These are phyloP conservation scores for Hiodon tergisus DNA, from an alignment of 2,113 vertebrate species.

Conservation along the genomic window DNA sequence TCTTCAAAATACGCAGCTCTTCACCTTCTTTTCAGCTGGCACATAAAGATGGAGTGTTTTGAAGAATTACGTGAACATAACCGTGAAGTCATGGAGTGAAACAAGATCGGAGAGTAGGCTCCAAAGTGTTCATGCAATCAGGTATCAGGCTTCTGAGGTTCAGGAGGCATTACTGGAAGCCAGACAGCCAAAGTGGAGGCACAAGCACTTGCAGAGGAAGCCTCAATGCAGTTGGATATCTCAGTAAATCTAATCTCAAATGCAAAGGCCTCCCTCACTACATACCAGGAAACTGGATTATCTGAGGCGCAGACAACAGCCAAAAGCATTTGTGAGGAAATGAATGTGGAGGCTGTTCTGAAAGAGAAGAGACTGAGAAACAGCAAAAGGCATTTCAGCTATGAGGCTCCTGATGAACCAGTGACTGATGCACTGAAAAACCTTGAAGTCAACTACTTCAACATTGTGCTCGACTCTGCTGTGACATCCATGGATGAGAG, in stretches of 20 bases:
- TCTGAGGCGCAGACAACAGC: slow-evolving; percentile 25
- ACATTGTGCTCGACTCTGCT: slow-evolving; percentile 10
- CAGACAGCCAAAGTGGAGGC: slow-evolving; percentile 10
- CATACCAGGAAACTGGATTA: slow-evolving; percentile 27
- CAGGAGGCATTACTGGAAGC: slow-evolving; percentile 9
- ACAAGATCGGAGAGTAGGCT: slow-evolving; percentile 26
- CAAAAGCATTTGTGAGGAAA: slow-evolving; percentile 31
- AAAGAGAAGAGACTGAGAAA: slow-evolving; percentile 27
- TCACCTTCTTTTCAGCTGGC: slow-evolving; percentile 24
- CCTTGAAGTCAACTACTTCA: slow-evolving; percentile 17
- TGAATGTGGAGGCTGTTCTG: slow-evolving; percentile 29
- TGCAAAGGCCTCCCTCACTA: slow-evolving; percentile 27
- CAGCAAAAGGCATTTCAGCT: slow-evolving; percentile 22
- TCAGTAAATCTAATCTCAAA: slow-evolving; percentile 26
- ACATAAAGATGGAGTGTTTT: slow-evolving; percentile 22
- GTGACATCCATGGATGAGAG: slow-evolving; percentile 16
- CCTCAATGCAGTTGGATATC: slow-evolving; percentile 29
- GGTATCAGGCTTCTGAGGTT: slow-evolving; percentile 13
- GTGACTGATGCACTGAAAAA: slow-evolving; percentile 16
- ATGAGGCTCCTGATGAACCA: slow-evolving; percentile 23
- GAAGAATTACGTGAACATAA: slow-evolving; percentile 27
- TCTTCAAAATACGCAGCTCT: slow-evolving; percentile 29
- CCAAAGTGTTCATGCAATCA: slow-evolving; percentile 24
- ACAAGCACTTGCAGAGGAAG: background rate
- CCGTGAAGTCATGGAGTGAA: slow-evolving; percentile 30